Conservation (phyloP, 2,113 vertebrate species). For the Ia io region DNA sequence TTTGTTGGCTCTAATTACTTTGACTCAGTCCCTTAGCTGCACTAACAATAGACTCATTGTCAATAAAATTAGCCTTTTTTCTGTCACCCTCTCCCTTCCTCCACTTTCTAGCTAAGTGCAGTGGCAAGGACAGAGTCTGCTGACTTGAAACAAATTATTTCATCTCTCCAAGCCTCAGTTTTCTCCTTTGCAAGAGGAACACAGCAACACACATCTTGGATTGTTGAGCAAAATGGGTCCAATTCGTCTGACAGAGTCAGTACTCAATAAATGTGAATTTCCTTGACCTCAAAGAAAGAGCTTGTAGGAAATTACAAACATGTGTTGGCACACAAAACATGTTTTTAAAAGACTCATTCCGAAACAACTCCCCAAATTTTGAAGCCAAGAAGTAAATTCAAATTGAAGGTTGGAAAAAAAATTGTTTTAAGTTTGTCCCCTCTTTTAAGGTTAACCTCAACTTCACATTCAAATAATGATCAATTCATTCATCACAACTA, state of each 20-base stretch:
- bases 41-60: slow-evolving; percentile 57
- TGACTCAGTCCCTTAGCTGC: background rate
- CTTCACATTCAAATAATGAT: background rate
- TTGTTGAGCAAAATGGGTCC: background rate
- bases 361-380: background rate
- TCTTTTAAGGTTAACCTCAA: background rate
- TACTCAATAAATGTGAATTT: background rate
- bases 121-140: background rate
- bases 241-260: background rate
- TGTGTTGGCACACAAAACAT: background rate
- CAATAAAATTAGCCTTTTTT: slow-evolving; percentile 39
- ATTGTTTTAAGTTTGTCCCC: background rate
- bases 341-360: background rate
- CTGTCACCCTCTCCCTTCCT: background rate
- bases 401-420: background rate
- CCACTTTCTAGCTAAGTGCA: background rate
- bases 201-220: background rate
- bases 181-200: slow-evolving; percentile 15
- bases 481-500: background rate
- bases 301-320: background rate
- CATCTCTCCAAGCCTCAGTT: background rate
- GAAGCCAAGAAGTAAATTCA: slow-evolving; percentile 34
- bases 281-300: background rate
- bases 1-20: slow-evolving; percentile 42
- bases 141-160: background rate